phyloP scores from a whole-genome alignment of 2,888 invertebrate species.

The Drosophila atripex region DNA sequence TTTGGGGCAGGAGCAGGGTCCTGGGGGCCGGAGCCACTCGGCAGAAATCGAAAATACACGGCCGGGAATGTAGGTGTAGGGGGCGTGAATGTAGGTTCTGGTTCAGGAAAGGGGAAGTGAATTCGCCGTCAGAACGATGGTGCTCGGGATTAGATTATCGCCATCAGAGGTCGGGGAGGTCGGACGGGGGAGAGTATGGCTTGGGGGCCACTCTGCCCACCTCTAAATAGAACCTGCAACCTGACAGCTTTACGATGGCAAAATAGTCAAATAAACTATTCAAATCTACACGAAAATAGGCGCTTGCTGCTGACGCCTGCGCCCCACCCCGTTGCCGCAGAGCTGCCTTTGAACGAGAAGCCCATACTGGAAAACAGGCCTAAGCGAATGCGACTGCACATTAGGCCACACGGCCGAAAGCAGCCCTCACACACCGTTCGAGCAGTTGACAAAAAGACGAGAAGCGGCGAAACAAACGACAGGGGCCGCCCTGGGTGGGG shows the following conservation, averaged over 20 bases:
- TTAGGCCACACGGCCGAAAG: constrained; percentile 57
- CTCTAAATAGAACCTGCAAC: constrained; percentile 50
- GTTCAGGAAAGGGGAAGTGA: constrained; percentile 22
- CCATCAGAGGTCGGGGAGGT: constrained; percentile 16
- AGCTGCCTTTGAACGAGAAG: constrained; percentile 41
- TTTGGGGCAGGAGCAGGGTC: constrained; percentile 21
- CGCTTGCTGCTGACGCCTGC: constrained; percentile 63
- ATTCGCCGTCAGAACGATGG: constrained; percentile 24
- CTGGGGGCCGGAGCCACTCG: constrained; percentile 15
- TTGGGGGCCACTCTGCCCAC: constrained; percentile 68
- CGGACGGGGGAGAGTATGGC: constrained; percentile 1
- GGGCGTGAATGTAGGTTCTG: constrained; percentile 5
- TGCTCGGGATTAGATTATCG: neutral
- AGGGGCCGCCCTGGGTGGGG: constrained; percentile 10
- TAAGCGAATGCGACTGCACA: constrained; percentile 76
- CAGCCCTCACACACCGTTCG: constrained; percentile 60
- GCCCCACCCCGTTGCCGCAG: constrained; percentile 42
- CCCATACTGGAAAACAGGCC: constrained; percentile 58
- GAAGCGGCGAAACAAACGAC: constrained; percentile 17
- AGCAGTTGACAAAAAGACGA: constrained; percentile 69
- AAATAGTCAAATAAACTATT: constrained; percentile 41
- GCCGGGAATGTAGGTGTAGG: constrained; percentile 1
- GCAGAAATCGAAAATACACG: constrained; percentile 7
- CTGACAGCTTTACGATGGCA: constrained; percentile 28
- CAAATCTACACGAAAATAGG: constrained; percentile 35